Evolutionary conservation across 2,888 invertebrate genomes (phyloP).

Genomic region (Agrochola circellaris): DNA sequence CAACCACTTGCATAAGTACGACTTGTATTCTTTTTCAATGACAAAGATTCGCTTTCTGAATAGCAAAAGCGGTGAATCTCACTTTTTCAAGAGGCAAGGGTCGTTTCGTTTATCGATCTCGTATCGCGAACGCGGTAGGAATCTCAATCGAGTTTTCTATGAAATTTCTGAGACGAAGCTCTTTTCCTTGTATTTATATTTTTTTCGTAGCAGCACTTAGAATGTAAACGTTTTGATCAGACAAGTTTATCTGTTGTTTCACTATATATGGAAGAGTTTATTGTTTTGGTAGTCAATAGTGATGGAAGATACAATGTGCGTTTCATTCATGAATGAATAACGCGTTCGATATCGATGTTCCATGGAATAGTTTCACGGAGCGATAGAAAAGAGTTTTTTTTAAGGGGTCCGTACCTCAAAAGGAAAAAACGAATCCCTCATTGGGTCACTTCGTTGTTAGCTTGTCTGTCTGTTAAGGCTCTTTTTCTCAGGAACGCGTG

Average conservation of each 20-base stretch:
- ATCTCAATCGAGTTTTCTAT: slow-evolving; percentile 81
- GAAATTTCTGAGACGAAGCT: slow-evolving; percentile 76
- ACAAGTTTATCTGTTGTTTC: slow-evolving; percentile 52
- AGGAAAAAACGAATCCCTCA: background rate
- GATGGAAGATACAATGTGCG: slow-evolving; percentile 10
- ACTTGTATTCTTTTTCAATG: slow-evolving; percentile 83
- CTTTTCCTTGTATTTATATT: slow-evolving; percentile 68
- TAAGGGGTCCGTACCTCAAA: background rate
- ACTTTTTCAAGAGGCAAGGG: slow-evolving; percentile 80
- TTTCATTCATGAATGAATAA: slow-evolving; percentile 25
- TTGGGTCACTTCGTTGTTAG: no score
- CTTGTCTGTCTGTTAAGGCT: no score
- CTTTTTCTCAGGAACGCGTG: no score
- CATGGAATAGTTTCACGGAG: slow-evolving; percentile 10
- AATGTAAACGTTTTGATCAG: slow-evolving; percentile 71
- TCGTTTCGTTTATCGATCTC: slow-evolving; percentile 84
- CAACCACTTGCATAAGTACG: slow-evolving; percentile 79
- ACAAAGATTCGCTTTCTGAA: slow-evolving; percentile 82
- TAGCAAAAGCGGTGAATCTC: slow-evolving; percentile 83
- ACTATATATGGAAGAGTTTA: slow-evolving; percentile 37
- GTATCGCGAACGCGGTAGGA: slow-evolving; percentile 80
- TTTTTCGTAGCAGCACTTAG: slow-evolving; percentile 66
- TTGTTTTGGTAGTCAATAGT: slow-evolving; percentile 33
- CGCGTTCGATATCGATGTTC: background rate
- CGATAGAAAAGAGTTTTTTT: background rate